Evolutionary conservation across 1,140 invertebrate genomes (phyloP).

Genomic region (Amyelois transitella): DNA sequence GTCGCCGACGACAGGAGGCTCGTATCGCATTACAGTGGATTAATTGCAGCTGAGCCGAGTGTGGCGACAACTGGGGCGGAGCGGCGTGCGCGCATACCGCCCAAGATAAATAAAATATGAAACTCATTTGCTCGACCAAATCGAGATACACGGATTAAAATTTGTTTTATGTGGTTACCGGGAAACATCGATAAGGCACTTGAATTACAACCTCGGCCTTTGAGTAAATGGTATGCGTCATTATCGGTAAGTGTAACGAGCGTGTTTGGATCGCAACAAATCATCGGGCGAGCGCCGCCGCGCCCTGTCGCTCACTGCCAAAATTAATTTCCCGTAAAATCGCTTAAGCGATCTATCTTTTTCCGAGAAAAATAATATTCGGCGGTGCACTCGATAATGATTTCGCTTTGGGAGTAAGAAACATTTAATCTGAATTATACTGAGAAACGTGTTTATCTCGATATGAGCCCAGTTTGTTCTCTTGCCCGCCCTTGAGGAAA

Average conservation of each 20-base stretch:
- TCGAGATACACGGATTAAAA: conserved; percentile 28
- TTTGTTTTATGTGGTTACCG: conserved; percentile 28
- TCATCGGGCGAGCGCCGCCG: conserved; percentile 32
- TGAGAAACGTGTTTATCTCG: conserved; percentile 37
- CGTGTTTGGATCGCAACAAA: conserved; percentile 45
- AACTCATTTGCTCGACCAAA: conserved; percentile 8
- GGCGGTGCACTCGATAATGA: conserved; percentile 36
- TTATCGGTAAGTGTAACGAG: conserved; percentile 54
- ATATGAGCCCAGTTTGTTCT: conserved; percentile 27
- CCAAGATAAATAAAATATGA: conserved; percentile 3
- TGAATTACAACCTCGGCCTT: conserved; percentile 43
- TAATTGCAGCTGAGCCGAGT: conserved; percentile 50
- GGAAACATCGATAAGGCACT: conserved; percentile 43
- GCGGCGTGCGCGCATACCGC: conserved; percentile 20
- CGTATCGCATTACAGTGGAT: conserved; percentile 62
- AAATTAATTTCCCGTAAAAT: conserved; percentile 69
- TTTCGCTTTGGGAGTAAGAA: conserved; percentile 32
- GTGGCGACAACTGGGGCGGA: conserved; percentile 37
- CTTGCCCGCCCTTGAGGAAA: conserved; percentile 29
- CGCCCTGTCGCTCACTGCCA: conserved; percentile 50
- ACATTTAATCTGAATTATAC: conserved; percentile 41
- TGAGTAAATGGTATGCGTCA: conserved; percentile 56
- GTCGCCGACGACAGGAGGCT: conserved; percentile 54
- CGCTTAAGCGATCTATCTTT: conserved; percentile 61
- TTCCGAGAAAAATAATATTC: conserved; percentile 60